Evolutionary conservation across 35 echinoderm and acorn worm genomes (phyloP).

Genomic region (Strongylocentrotus purpuratus): DNA sequence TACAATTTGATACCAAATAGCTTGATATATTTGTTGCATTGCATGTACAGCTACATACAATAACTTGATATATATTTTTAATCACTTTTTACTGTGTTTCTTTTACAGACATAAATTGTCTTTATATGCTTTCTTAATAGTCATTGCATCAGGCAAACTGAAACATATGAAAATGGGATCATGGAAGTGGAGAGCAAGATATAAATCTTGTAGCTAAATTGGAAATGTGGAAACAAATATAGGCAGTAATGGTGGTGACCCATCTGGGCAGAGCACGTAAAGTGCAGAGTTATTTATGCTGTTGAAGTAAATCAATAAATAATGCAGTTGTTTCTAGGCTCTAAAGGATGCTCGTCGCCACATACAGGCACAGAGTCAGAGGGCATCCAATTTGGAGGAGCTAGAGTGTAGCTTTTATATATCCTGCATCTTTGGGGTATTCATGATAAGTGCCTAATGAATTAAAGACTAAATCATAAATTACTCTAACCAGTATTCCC

Average conservation of each 20-base stretch:
- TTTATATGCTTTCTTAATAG: not conserved
- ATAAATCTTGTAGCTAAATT: not conserved
- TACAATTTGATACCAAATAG: no score
- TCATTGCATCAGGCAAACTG: not conserved
- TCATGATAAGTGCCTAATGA: not conserved
- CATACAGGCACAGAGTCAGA: not conserved
- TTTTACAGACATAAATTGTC: not conserved
- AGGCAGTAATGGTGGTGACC: not conserved
- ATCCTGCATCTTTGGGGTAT: not conserved
- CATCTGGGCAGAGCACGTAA: not conserved
- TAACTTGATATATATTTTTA: no score
- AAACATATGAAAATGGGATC: not conserved
- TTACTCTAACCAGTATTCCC: not conserved
- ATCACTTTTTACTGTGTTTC: no score
- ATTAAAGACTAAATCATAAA: not conserved
- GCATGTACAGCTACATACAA: no score
- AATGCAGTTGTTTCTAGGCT: not conserved
- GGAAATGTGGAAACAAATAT: not conserved
- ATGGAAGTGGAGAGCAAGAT: not conserved
- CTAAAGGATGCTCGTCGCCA: not conserved
- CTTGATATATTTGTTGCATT: no score
- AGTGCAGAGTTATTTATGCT: constrained; percentile 3
- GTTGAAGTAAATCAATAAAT: not conserved
- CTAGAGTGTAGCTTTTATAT: not conserved
- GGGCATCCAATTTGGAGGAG: not conserved